Evolutionary conservation across 2,888 invertebrate species (phyloP), one percentile per base, ranked within the genome.

Genomic region (Gibbula magus): DNA sequence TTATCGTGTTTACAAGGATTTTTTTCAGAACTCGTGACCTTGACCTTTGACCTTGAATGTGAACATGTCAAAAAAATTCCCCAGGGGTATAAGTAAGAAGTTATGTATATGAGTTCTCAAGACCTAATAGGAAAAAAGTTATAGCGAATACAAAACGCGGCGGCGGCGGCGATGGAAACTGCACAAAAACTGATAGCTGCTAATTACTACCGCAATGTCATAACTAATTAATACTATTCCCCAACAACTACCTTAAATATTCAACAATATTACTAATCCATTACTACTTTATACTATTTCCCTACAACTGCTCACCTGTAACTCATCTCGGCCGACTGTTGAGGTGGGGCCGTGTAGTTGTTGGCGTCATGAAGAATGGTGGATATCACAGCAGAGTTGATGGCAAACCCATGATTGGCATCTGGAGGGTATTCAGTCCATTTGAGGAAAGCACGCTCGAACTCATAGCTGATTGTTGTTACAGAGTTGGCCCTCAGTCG

Each of bases 361-460:
- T 73, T 96, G 85, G 95, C 95, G 8, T 96, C 96, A 77, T 97
- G 97, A 84, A 98, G 93, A 83, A 95, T 94, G 2, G 96, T 95
- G 51, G 96, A 95, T 81, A 99, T 95, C 73, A 97, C 94, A 22
- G 98, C 96, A 45, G 98, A 96, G 5, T 97, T 97, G 89, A 99
- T 95, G 91, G 98, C 98, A 93, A 99, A 98, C 0, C 99, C 99
- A 93, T 99, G 99, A 94, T 99, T 99, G 0, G 99, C 99, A 95
- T 99, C 99, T 0, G 99, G 99, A 18, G 99, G 99, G 93, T 99
- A 99, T 93, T 99, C 99, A 89, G 98, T 96, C 98, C 99, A 99
- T 93, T 98, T 98, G 5, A 99, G 94, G 91, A 99, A 97, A n/a
- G 97, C 96, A 93, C 97, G 97, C 93, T 98, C 98, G 93, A 99